Evolutionary conservation across 2,888 invertebrate genomes (phyloP).

Genomic region (Sabatieria punctata): DNA sequence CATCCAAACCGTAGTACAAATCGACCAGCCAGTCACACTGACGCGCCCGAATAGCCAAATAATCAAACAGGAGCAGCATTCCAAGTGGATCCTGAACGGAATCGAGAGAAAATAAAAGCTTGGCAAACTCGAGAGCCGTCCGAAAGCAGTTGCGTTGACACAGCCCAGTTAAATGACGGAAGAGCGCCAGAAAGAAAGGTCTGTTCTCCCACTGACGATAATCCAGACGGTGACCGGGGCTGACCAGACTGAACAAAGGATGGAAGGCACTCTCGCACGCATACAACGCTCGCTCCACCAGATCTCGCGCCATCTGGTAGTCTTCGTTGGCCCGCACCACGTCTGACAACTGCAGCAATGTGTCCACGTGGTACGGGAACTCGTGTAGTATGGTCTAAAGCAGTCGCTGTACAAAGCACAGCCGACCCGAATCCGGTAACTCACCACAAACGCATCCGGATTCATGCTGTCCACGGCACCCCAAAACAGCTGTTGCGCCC

Average conservation of each 20-base stretch:
- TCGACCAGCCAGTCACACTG: slow-evolving; percentile 53
- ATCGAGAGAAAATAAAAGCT: slow-evolving; percentile 57
- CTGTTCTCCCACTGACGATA: slow-evolving; percentile 64
- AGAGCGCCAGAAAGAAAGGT: slow-evolving; percentile 57
- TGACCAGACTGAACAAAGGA: slow-evolving; percentile 56
- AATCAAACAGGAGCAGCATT: slow-evolving; percentile 58
- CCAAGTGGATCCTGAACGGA: slow-evolving; percentile 58
- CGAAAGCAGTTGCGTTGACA: slow-evolving; percentile 62
- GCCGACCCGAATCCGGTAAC: slow-evolving; percentile 20
- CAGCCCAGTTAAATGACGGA: slow-evolving; percentile 59
- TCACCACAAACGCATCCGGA: slow-evolving; percentile 56
- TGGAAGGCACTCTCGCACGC: slow-evolving; percentile 60
- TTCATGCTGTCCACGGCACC: slow-evolving; percentile 59
- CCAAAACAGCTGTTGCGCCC: slow-evolving; percentile 54
- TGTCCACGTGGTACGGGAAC: slow-evolving; percentile 62
- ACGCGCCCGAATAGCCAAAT: slow-evolving; percentile 54
- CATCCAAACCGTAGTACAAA: slow-evolving; percentile 37
- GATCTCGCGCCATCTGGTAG: slow-evolving; percentile 54
- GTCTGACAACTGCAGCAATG: slow-evolving; percentile 60
- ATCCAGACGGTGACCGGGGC: slow-evolving; percentile 50
- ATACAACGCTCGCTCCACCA: slow-evolving; percentile 58
- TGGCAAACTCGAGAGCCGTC: slow-evolving; percentile 70
- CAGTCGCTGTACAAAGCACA: slow-evolving; percentile 1
- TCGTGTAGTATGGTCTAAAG: slow-evolving; percentile 48
- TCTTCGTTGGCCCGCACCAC: slow-evolving; percentile 61